A percentile compares a stretch with the other conserved stretches of the same genome.
Evolutionary conservation across 2,888 invertebrate species (phyloP).

Genomic region (Odontomyia ornata): DNA sequence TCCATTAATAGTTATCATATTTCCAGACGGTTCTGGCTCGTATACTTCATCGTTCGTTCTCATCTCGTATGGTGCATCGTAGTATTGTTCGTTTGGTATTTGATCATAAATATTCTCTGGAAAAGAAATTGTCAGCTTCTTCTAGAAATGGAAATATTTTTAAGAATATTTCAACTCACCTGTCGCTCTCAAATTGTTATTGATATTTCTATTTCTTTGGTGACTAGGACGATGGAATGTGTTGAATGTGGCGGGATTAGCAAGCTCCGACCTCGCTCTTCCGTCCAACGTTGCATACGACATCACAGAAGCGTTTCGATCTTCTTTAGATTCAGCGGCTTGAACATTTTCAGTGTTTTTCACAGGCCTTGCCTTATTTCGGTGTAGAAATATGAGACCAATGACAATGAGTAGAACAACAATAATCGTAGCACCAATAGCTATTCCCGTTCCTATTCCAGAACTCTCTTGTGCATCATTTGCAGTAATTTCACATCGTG

Average conservation of each 20-base stretch:
- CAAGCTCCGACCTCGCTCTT: conserved; percentile 61
- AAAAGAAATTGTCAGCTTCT: conserved; percentile 35
- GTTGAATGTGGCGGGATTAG: conserved; percentile 62
- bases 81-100: conserved; percentile 74
- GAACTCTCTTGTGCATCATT: conserved; percentile 78
- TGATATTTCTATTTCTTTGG: conserved; percentile 41
- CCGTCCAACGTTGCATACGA: conserved; percentile 86
- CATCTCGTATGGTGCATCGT: conserved; percentile 79
- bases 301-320: conserved; percentile 88
- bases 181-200: conserved; percentile 47
- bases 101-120: conserved; percentile 70
- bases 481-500: conserved; percentile 77
- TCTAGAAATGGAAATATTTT: neutral
- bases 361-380: conserved; percentile 84
- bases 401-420: conserved; percentile 80
- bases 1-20: conserved; percentile 85
- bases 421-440: conserved; percentile 84
- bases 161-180: conserved; percentile 21
- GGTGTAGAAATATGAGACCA: conserved; percentile 81
- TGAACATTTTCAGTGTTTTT: conserved; percentile 90
- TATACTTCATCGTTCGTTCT: conserved; percentile 68
- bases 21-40: conserved; percentile 65
- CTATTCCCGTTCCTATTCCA: conserved; percentile 81
- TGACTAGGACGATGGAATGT: conserved; percentile 57
- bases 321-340: conserved; percentile 85